phyloP scores from a whole-genome alignment of 2,113 vertebrate species.

The Sapayoa aenigma region DNA sequence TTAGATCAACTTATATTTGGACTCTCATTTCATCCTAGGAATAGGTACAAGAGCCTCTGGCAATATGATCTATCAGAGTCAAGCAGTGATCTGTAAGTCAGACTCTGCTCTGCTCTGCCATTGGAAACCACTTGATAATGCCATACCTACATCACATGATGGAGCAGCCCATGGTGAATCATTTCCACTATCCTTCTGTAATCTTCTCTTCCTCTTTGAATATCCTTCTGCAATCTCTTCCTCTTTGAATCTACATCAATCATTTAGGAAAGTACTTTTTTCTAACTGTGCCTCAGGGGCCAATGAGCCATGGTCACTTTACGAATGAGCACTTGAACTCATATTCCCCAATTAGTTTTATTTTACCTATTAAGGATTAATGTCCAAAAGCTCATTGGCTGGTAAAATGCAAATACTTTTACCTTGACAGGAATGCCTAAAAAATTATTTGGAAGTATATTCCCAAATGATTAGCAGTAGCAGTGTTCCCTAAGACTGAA shows the following conservation, averaged over 20 bases:
- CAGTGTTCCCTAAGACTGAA: constrained; percentile 17
- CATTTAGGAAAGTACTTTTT: constrained; percentile 18
- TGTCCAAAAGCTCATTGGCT: constrained; percentile 24
- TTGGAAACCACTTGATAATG: not conserved
- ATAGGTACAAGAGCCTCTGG: rapidly evolving
- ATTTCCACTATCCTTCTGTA: not conserved
- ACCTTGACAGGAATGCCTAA: constrained; percentile 13
- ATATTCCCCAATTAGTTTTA: constrained; percentile 60
- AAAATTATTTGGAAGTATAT: constrained; percentile 28
- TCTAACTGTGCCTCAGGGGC: not conserved
- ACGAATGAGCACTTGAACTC: constrained; percentile 9
- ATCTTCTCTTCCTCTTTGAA: constrained; percentile 5
- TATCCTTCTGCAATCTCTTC: not conserved
- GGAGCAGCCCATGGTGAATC: not conserved
- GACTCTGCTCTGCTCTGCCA: not conserved
- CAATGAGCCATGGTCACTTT: constrained; percentile 34
- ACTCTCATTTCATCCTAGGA: not conserved
- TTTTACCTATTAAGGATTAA: constrained; percentile 55
- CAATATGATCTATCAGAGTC: not conserved
- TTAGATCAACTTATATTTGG: not conserved
- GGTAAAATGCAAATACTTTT: constrained; percentile 4
- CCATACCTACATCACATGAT: not conserved
- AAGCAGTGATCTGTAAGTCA: not conserved
- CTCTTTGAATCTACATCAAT: constrained; percentile 11
- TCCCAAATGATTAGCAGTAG: constrained; percentile 15